These are phyloP conservation scores for Dolichopus griseipennis DNA, from an alignment of 2,888 invertebrate genomes.

Conservation along the genomic window DNA sequence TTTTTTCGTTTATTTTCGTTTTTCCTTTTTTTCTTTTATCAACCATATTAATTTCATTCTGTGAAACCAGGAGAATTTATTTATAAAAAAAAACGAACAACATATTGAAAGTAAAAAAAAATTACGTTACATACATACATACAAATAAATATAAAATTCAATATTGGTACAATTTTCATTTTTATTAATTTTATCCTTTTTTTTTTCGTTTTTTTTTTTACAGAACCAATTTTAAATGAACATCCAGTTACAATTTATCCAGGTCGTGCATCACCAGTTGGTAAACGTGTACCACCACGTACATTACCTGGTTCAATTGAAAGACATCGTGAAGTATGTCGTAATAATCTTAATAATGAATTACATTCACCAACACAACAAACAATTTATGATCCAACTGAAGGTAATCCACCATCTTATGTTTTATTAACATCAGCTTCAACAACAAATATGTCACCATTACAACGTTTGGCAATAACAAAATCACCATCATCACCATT, in stretches of 20 bases:
- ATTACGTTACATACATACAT: no score
- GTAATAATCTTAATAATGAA: conserved; percentile 39
- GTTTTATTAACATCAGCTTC: neutral
- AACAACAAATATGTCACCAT: conserved; percentile 14
- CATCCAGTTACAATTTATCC: conserved; percentile 61
- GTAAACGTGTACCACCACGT: conserved; percentile 55
- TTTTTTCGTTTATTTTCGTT: no score
- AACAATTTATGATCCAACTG: conserved; percentile 2
- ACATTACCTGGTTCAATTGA: conserved; percentile 64
- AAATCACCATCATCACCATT: conserved; percentile 45
- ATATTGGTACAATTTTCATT: no score
- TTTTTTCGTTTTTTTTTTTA: conserved; percentile 5
- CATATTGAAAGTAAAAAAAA: no score
- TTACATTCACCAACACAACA: neutral
- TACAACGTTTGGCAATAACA: conserved; percentile 18
- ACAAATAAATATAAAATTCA: neutral
- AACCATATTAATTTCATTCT: no score
- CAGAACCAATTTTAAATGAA: conserved; percentile 47
- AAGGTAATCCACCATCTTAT: neutral
- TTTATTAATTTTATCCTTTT: no score
- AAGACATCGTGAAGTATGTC: conserved; percentile 70
- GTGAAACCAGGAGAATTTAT: no score
- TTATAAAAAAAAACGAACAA: no score
- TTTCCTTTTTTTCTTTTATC: no score
- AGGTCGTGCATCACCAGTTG: conserved; percentile 41